A percentile compares a stretch with the other conserved stretches of the same genome.
Conservation (phyloP, 92 coral and sea anemone genomes). For the Epizoanthus fatuus region DNA sequence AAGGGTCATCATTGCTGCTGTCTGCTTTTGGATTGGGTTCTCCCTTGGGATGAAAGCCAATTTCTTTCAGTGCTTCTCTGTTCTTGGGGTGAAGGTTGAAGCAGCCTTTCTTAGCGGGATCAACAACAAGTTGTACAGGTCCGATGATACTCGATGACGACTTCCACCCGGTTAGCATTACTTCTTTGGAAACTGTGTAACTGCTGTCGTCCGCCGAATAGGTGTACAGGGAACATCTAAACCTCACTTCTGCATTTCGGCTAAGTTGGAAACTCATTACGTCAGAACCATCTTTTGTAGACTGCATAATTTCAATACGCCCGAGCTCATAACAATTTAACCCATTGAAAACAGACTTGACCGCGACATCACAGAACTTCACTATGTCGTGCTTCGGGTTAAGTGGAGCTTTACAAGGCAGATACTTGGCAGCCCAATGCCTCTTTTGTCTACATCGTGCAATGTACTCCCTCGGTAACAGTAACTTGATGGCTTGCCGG, state of each 20-base stretch:
- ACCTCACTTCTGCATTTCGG: conserved; percentile 17
- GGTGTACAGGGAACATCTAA: conserved; percentile 33
- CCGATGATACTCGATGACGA: conserved; percentile 41
- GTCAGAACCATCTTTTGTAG: conserved; percentile 49
- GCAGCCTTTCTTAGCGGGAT: conserved; percentile 14
- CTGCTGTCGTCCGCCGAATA: background rate
- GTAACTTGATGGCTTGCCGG: background rate
- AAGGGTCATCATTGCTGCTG: background rate
- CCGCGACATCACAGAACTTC: conserved; percentile 56
- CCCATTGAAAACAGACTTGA: conserved; percentile 40
- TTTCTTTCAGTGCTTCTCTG: background rate
- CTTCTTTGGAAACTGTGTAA: conserved; percentile 47
- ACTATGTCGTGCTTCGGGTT: conserved; percentile 68
- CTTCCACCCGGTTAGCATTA: conserved; percentile 51
- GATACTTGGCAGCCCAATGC: conserved; percentile 71
- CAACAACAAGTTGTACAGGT: conserved; percentile 34
- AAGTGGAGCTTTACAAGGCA: conserved; percentile 66
- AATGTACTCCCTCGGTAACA: conserved; percentile 57
- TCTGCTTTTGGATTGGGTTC: background rate
- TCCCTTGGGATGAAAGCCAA: background rate
- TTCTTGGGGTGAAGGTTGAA: background rate
- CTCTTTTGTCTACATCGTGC: conserved; percentile 65
- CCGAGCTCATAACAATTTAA: conserved; percentile 36
- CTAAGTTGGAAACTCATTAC: conserved; percentile 27
- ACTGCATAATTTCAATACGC: conserved; percentile 52